Base-by-base conservation (phyloP, 2,113 vertebrate species). In the Upupa epops region DNA sequence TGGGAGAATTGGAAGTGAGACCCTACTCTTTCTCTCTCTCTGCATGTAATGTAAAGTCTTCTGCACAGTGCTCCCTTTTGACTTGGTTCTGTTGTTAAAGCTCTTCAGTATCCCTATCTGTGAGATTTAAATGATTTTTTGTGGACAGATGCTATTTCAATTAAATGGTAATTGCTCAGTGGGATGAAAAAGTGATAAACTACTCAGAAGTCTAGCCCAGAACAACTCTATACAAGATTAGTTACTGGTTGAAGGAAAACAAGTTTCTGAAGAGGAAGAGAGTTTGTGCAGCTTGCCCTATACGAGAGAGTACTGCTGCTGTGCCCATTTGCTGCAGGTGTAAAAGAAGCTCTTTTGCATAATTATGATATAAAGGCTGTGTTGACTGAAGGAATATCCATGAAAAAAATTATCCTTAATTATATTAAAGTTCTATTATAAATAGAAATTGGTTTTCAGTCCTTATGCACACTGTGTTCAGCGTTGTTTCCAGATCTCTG, bases 11-110 rank as follows among this genome's bases (percentile, higher is more conserved):
- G 14, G 46, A 25, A 69, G 8, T 55, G 79, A 6, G 0, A 1
- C 51, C 24, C 48, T 72, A 5, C 0, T 1, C n/a, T n/a, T 66
- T 21, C n/a, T 54, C 12, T 16, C 22, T 76, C 25, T 73, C 26
- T 73, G 5, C 20, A 45, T 0, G 1, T 54, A 25, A 9, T 36
- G 34, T 0, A 1, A 68, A 36, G 17, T 34, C 21, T 77, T 91
- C 37, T 56, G 34, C 42, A 28, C 9, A 36, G 17, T 11, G 15
- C 40, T 69, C 8, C 4, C 25, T 87, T 90, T 74, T 80, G 48
- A 21, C 26, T 52, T 76, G 48, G 15, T 22, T 77, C 31, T 0
- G 0, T 12, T 37, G 34, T 40, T 85, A 36, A 34, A 83, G 21
- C 40, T 85, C 11, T 32, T 54, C 12, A 18, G 31, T 69, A 17